Evolutionary conservation across 2,113 vertebrate species (phyloP), one percentile per base, ranked within the genome.

Genomic region (Oceanodroma tethys): DNA sequence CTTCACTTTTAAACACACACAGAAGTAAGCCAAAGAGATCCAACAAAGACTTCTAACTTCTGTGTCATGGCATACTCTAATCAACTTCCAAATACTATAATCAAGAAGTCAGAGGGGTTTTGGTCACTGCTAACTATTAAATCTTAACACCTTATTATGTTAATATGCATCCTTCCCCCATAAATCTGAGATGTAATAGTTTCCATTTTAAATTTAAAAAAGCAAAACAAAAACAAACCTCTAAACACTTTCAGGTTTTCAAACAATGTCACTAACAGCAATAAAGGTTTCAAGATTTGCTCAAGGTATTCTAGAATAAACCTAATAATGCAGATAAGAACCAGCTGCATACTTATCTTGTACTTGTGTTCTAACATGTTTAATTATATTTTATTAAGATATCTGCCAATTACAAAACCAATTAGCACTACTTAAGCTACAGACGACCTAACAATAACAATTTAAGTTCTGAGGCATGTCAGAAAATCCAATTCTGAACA

Each of bases 401-500:
- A 91, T 48, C 92, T 97, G 98, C 84, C 97, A 97, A 84, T 98
- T 97, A 97, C 90, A 91, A 96, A 96, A 93, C 81, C 85, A 97
- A 95, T 98, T 98, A 98, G 90, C 82, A 86, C 95, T 94, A 95
- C 98, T 98, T 96, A 97, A 94, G 86, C 79, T 94, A 96, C 89
- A 95, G 96, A 89, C 2, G 23, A 97, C 88, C 88, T 95, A 94
- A 96, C 92, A 96, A 58, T 50, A 90, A 97, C 86, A 94, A 91
- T 87, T 88, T 87, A 78, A 95, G 71, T 95, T 95, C 96, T 95
- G 74, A 98, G 66, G 79, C 79, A 76, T 40, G 75, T 95, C 97
- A 97, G 81, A 97, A 97, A 97, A 96, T 80, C 90, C 91, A 94
- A 21, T 78, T 97, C 93, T 92, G 92, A 78, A 90, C 84, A 94